These are phyloP conservation scores for Leptocoma aspasia DNA, from an alignment of 2,113 vertebrate genomes.

Conservation along the genomic window DNA sequence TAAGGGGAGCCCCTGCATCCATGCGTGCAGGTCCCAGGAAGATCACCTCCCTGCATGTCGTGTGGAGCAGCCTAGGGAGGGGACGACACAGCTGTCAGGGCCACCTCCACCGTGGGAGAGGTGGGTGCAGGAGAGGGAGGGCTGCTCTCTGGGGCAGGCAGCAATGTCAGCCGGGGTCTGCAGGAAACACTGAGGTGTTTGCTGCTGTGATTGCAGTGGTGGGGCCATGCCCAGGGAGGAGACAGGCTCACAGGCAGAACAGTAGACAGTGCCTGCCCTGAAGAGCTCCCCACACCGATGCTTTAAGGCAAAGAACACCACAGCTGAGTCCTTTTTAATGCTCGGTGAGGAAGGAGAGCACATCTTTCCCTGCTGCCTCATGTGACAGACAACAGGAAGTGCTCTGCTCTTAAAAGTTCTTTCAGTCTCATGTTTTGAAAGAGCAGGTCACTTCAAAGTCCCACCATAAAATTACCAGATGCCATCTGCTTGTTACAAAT, in stretches of 20 bases:
- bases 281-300: not conserved
- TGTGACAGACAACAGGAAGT: not conserved
- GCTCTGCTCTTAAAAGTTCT: conserved; percentile 36
- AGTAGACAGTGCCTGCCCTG: not conserved
- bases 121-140: not conserved
- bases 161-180: rapidly evolving
- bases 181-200: not conserved
- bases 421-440: conserved; percentile 23
- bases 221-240: rapidly evolving
- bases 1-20: no score
- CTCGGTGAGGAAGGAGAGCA: not conserved
- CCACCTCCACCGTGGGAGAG: not conserved
- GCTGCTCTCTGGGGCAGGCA: not conserved
- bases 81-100: not conserved
- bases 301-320: not conserved
- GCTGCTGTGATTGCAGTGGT: not conserved
- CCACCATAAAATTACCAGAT: not conserved
- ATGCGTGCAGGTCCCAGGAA: not conserved
- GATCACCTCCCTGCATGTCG: rapidly evolving
- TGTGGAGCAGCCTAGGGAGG: rapidly evolving
- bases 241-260: not conserved
- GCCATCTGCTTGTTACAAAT: conserved; percentile 7
- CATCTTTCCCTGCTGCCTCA: not conserved
- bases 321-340: not conserved
- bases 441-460: conserved; percentile 42